Conservation (phyloP, 2,113 vertebrate species). For the Tenebrosternarchus preto region DNA sequence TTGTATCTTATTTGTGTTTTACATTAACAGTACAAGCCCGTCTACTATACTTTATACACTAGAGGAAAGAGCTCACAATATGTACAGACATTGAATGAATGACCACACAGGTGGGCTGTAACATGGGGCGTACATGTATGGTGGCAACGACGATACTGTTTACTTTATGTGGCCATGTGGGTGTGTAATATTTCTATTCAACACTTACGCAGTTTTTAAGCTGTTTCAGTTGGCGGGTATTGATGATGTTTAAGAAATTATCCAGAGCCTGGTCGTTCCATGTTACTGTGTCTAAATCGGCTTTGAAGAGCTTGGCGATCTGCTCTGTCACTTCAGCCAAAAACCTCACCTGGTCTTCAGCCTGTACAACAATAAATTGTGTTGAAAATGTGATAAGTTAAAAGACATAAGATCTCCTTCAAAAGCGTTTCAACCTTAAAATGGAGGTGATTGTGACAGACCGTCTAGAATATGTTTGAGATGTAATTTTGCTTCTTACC, state of each 20-base stretch:
- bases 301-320: conserved; percentile 22
- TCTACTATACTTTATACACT: too few relatives aligned
- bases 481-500: background rate
- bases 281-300: background rate
- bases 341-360: conserved; percentile 40
- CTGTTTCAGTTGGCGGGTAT: conserved; percentile 15
- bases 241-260: conserved; percentile 25
- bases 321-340: conserved; percentile 27
- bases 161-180: too few relatives aligned
- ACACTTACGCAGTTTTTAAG: conserved; percentile 49
- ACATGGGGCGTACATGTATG: too few relatives aligned
- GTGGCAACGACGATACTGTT: background rate
- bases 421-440: background rate
- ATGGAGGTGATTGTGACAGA: background rate
- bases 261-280: conserved; percentile 22
- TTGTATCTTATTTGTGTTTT: too few relatives aligned
- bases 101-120: too few relatives aligned
- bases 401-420: background rate
- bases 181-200: background rate
- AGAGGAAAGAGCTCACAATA: background rate
- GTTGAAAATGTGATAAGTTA: background rate
- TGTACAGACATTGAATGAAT: background rate
- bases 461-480: background rate
- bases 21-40: background rate
- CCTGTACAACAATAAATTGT: conserved; percentile 9